Base-by-base conservation (phyloP, 1,140 invertebrate genomes). In the Ctenoplectra terminalis region DNA sequence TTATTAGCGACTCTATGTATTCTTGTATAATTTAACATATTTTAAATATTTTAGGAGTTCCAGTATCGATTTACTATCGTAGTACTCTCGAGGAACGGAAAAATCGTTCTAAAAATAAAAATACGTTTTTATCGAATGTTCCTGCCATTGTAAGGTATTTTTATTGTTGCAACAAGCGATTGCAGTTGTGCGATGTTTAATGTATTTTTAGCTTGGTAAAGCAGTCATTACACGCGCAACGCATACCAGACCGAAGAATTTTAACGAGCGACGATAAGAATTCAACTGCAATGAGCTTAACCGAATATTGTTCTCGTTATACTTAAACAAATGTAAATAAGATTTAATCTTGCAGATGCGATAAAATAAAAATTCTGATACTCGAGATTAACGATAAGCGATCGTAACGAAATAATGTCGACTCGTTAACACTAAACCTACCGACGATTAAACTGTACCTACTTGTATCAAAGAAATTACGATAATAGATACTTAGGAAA, bases 251-350 rank as follows among this genome's bases (percentile, higher is more conserved):
- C n/a, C 26, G 17, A 46, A 60, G 70, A 60, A 60, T 73, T 73
- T 73, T 43, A 73, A 73, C 26, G 26, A 60, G 46, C 13, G 20
- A 43, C 58, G 70, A 73, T 73, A 73, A 73, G 15, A 56, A 29
- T 15, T 54, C 6, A 37, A 34, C 23, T n/a, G 20, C 29, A 15
- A 56, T 15, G 31, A 56, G 40, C 17, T 37, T 58, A 43, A 58
- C 4, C 23, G 34, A 56, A 58, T 58, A 31, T 23, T 29, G 4
- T 40, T 17, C 26, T 48, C 6, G 13, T 15, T 17, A 70, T 17
- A 8, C 6, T n/a, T 20, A n/a, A 52, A 11, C 9, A 26, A 61
- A 29, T 40, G 37, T 40, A 5, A 40, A 26, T 64, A 40, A 64
- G 15, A 26, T 40, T n/a, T 37, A 6, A 40, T 17, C 4, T 15